Percentiles rank a stretch among this genome's conserved stretches.
These are phyloP conservation scores for Drosophila repleta DNA, from an alignment of 1,140 invertebrate species.

Conservation along the genomic window DNA sequence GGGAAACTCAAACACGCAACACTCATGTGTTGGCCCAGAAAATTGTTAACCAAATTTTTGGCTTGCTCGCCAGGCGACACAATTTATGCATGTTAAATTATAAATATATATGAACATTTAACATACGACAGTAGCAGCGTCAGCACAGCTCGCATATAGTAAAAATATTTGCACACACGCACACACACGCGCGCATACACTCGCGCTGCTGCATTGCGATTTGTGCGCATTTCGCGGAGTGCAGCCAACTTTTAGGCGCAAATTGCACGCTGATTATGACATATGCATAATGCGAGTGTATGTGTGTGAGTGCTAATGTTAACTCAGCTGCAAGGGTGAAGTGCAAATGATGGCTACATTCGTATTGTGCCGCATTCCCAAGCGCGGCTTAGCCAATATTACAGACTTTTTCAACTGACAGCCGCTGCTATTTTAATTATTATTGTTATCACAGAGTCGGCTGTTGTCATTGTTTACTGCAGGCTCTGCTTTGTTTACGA, in stretches of 20 bases:
- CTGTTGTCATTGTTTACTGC: conserved; percentile 5
- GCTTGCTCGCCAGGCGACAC: conserved; percentile 60
- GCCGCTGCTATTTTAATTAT: conserved; percentile 63
- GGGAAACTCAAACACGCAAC: conserved; percentile 72
- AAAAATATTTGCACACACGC: conserved; percentile 41
- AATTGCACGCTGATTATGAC: conserved; percentile 66
- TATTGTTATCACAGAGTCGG: conserved; percentile 57
- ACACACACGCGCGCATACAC: conserved; percentile 13
- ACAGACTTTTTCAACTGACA: conserved; percentile 33
- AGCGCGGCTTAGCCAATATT: conserved; percentile 35
- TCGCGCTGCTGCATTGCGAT: conserved; percentile 15
- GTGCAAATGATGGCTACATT: conserved; percentile 60
- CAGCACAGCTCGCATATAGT: conserved; percentile 9
- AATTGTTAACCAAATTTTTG: conserved; percentile 75
- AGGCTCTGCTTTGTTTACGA: too few relatives aligned
- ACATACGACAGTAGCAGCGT: conserved; percentile 9
- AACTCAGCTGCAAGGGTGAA: conserved; percentile 61
- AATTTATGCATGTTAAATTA: conserved; percentile 75
- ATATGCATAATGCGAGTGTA: conserved; percentile 26
- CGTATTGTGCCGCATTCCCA: conserved; percentile 27
- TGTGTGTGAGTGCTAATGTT: conserved; percentile 18
- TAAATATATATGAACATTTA: conserved; percentile 54
- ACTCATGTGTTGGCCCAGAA: conserved; percentile 62
- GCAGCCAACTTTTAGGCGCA: conserved; percentile 67
- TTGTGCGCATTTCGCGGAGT: conserved; percentile 56